Evolutionary conservation across 1,140 invertebrate species (phyloP).

Genomic region (Drosophila kepulauana): DNA sequence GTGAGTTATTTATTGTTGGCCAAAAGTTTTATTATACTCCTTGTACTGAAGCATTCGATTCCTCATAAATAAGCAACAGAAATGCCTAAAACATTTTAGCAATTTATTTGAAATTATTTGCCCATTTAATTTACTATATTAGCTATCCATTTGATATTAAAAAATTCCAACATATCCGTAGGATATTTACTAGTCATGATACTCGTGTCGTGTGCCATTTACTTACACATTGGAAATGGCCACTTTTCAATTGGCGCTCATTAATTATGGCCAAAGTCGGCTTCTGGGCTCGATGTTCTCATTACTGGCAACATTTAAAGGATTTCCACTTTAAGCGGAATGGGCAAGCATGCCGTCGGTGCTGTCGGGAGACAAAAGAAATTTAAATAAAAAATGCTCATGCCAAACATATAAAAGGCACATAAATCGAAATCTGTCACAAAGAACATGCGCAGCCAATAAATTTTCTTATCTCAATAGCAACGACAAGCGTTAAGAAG

Average conservation of each 20-base stretch:
- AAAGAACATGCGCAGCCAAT: slow-evolving; percentile 83
- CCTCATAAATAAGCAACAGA: too few relatives aligned
- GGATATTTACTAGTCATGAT: background rate
- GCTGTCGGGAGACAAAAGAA: slow-evolving; percentile 55
- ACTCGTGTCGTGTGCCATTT: background rate
- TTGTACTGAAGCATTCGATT: too few relatives aligned
- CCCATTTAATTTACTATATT: too few relatives aligned
- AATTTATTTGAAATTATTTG: too few relatives aligned
- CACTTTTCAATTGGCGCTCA: slow-evolving; percentile 42
- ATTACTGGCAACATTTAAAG: slow-evolving; percentile 47
- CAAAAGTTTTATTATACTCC: too few relatives aligned
- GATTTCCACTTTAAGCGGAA: slow-evolving; percentile 36
- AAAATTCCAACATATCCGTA: background rate
- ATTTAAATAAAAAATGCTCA: slow-evolving; percentile 73
- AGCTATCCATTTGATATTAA: background rate
- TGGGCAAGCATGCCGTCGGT: slow-evolving; percentile 35
- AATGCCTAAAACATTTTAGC: too few relatives aligned
- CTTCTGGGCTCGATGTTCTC: slow-evolving; percentile 22
- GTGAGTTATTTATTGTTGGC: background rate
- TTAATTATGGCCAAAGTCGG: slow-evolving; percentile 36
- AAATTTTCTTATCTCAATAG: slow-evolving; percentile 84
- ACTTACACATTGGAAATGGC: background rate
- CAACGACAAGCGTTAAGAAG: slow-evolving; percentile 79
- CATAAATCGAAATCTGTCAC: slow-evolving; percentile 84
- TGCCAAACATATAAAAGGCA: slow-evolving; percentile 69